These are phyloP conservation scores for Misgurnus mizolepis DNA, from an alignment of 2,113 vertebrate genomes.

Conservation along the genomic window DNA sequence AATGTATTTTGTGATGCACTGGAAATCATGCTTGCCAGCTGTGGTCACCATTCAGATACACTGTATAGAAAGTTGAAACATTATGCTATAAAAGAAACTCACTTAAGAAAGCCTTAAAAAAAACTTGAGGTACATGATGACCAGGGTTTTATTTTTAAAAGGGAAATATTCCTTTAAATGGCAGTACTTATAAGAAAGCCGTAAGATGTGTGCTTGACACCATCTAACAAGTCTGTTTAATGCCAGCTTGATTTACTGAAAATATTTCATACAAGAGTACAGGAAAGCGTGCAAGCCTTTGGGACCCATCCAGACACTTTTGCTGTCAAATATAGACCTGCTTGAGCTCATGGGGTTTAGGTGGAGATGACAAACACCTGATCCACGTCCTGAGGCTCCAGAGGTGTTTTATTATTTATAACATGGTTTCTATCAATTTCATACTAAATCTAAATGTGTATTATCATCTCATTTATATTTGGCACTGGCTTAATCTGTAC, in stretches of 20 bases:
- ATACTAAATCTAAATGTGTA: constrained; percentile 1
- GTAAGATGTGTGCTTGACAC: not conserved
- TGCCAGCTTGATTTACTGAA: not conserved
- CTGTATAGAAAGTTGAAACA: too few relatives aligned
- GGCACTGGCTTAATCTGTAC: not conserved
- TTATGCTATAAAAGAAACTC: too few relatives aligned
- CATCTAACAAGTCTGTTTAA: not conserved
- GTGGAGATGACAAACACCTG: not conserved
- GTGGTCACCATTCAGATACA: too few relatives aligned
- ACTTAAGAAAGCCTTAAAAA: too few relatives aligned
- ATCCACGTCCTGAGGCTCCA: not conserved
- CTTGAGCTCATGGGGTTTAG: not conserved
- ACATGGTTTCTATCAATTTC: too few relatives aligned
- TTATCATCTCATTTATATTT: constrained; percentile 4
- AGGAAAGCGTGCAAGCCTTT: not conserved
- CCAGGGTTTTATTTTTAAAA: too few relatives aligned
- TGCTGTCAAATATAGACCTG: not conserved
- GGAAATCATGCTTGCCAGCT: too few relatives aligned
- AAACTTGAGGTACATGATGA: too few relatives aligned
- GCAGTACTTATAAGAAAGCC: not conserved
- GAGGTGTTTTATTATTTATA: not conserved
- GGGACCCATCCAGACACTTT: not conserved
- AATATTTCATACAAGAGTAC: not conserved
- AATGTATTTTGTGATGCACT: too few relatives aligned
- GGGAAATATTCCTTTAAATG: not conserved